Evolutionary conservation across 2,888 invertebrate species (phyloP).

Genomic region (Cephonodes hylas): DNA sequence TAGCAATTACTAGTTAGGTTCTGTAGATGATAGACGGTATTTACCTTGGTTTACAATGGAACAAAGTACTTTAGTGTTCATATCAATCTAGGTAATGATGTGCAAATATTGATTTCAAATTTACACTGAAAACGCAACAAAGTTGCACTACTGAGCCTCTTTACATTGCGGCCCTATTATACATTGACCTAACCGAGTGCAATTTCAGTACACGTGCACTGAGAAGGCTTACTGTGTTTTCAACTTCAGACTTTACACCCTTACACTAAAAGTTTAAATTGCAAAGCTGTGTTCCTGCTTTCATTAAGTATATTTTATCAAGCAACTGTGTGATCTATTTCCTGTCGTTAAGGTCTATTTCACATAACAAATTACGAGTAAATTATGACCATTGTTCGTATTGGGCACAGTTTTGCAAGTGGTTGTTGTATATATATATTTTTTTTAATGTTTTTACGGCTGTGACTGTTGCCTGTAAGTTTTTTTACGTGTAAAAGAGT

Average conservation of each 20-base stretch:
- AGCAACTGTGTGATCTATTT: not conserved
- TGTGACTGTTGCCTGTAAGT: not conserved
- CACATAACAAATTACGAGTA: not conserved
- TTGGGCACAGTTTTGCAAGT: not conserved
- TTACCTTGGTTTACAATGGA: no score
- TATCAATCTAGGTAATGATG: no score
- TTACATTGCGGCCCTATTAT: not conserved
- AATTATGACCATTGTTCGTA: not conserved
- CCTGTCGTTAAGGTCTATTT: not conserved
- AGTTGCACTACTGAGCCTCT: not conserved
- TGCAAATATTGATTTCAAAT: no score
- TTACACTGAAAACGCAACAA: not conserved
- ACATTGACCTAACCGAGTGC: conserved; percentile 41
- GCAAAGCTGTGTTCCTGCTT: not conserved
- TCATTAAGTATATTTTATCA: not conserved
- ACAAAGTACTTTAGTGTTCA: no score
- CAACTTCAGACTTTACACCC: not conserved
- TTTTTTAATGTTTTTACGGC: not conserved
- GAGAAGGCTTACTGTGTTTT: not conserved
- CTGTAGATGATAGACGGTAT: no score
- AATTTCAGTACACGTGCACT: conserved; percentile 54
- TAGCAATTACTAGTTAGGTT: no score
- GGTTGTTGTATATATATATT: not conserved
- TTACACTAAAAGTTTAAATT: not conserved
- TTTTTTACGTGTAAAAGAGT: not conserved